Base-by-base conservation (phyloP, 53 echinoderm and acorn worm species). In the Hippasteria phrygiana region DNA sequence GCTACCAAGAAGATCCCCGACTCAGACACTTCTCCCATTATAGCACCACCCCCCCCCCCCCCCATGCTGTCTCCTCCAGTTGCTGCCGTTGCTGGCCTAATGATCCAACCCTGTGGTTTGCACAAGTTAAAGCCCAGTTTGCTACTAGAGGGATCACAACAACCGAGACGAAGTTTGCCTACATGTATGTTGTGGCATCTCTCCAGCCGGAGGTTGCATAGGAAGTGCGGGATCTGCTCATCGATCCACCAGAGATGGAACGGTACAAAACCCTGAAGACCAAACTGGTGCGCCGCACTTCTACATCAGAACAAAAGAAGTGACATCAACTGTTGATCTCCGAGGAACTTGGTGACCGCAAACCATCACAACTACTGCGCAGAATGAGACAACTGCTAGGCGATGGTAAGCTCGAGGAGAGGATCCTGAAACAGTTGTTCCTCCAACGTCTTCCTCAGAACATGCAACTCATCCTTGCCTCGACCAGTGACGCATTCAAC, bases 51-150 rank as follows among this genome's bases (percentile, higher is more conserved):
- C n/a, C n/a, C n/a, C n/a, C n/a, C n/a, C n/a, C n/a, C n/a, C n/a
- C n/a, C n/a, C n/a, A n/a, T n/a, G n/a, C 65, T 7, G 26, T 18
- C 40, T 10, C 0, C 71, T 35, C 42, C 46, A 45, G 11, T 73
- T 3, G 85, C 88, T 12, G 88, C 88, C 1, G 54, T 85, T 88
- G 26, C 72, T 88, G 89, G 89, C 59, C 73, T 0, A 71, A 84
- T 9, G 83, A 90, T 29, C 90, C 90, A 18, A 37, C 89, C 16
- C 10, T 88, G 28, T 90, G 82, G 90, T 90, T 90, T 54, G 73
- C 83, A 35, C 81, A 82, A 24, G 37, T 82, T 1, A 82, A 82
- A 62, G 71, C 90, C 11, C 90, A 89, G 77, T 83, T 83, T 38
- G 20, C 14, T 16, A 81, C 83, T 1, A 41, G 82, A 6, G 33